Evolutionary conservation across 2,888 invertebrate genomes (phyloP).

Genomic region (Agriopis aurantiaria): DNA sequence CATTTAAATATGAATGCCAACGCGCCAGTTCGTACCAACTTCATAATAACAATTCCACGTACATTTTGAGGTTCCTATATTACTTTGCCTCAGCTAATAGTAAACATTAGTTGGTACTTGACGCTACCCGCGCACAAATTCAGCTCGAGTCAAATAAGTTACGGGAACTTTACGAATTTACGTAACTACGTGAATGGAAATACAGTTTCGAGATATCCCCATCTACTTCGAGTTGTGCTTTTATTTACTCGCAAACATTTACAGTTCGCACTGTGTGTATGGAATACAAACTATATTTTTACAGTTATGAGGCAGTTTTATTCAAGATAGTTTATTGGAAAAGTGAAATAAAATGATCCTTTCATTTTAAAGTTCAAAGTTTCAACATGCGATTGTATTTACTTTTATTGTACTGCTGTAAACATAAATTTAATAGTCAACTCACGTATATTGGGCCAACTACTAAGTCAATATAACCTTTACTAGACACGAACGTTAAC

Average conservation of each 20-base stretch:
- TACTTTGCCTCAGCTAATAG: constrained; percentile 41
- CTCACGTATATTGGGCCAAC: no score
- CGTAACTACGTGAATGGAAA: constrained; percentile 65
- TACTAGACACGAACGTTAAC: no score
- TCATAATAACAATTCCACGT: constrained; percentile 17
- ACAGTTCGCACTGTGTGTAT: constrained; percentile 33
- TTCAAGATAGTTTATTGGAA: constrained; percentile 30
- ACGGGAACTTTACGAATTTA: constrained; percentile 68
- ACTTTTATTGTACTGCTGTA: background rate
- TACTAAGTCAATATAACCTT: no score
- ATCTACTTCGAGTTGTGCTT: constrained; percentile 55
- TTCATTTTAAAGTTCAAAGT: constrained; percentile 15
- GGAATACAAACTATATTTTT: constrained; percentile 38
- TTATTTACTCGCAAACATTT: constrained; percentile 54
- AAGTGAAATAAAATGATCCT: background rate
- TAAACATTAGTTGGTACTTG: constrained; percentile 48
- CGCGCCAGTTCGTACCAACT: constrained; percentile 6
- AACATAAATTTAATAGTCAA: background rate
- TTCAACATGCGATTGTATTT: constrained; percentile 1
- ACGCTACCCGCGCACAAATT: constrained; percentile 58
- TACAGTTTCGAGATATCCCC: constrained; percentile 57
- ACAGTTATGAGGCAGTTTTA: constrained; percentile 20
- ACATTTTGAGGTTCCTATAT: constrained; percentile 33
- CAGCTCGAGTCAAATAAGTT: constrained; percentile 68
- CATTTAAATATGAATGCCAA: constrained; percentile 17